phyloP scores from a whole-genome alignment of 2,888 invertebrate species.

The Sphinx pinastri region DNA sequence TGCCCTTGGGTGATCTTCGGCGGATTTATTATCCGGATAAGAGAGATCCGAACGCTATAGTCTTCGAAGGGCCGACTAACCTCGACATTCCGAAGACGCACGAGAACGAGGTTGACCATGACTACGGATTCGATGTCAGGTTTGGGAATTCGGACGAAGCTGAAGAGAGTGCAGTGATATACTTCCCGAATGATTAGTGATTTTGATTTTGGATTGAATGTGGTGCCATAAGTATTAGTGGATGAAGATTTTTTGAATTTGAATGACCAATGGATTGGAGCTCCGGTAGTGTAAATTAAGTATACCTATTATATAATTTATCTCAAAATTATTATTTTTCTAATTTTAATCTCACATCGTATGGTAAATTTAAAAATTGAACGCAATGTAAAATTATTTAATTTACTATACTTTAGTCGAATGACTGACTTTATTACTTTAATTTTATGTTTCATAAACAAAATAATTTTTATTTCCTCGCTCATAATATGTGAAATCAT shows the following conservation, averaged over 20 bases:
- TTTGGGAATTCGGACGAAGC: conserved; percentile 36
- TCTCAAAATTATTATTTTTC: no score
- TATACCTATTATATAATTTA: no score
- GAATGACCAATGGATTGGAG: no score
- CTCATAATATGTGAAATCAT: no score
- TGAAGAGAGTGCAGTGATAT: conserved; percentile 22
- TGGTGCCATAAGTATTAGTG: conserved; percentile 33
- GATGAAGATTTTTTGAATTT: not conserved
- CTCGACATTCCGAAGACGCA: conserved; percentile 38
- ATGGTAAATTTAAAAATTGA: no score
- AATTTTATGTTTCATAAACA: no score
- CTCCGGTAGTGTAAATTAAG: no score
- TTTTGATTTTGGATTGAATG: conserved; percentile 24
- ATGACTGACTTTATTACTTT: no score
- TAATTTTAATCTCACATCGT: no score
- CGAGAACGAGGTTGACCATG: conserved; percentile 47
- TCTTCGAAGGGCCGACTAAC: conserved; percentile 65
- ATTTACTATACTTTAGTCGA: no score
- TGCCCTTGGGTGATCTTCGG: conserved; percentile 20
- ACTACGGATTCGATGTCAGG: conserved; percentile 43
- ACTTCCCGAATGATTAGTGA: conserved; percentile 47
- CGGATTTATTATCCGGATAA: conserved; percentile 50
- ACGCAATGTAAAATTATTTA: no score
- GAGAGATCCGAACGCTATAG: conserved; percentile 56
- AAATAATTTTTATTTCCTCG: no score